Percentiles rank a stretch among this genome's conserved stretches.
These are phyloP conservation scores for Drosophila truncata DNA, from an alignment of 1,140 invertebrate genomes.

Conservation along the genomic window DNA sequence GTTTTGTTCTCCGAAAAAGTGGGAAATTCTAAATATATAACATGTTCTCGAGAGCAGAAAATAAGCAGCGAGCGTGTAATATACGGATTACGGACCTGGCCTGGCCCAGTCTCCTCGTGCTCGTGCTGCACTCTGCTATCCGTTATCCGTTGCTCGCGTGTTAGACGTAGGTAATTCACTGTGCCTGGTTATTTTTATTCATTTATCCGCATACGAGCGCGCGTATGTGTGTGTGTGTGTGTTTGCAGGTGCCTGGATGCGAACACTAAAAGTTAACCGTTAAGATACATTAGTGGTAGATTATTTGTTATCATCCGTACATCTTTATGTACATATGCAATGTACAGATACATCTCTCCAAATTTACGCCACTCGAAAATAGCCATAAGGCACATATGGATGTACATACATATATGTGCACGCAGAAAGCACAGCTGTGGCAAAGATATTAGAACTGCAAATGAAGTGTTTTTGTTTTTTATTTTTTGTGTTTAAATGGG, in stretches of 20 bases:
- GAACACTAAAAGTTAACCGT: background rate
- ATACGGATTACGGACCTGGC: conserved; percentile 51
- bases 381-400: conserved; percentile 33
- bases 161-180: conserved; percentile 69
- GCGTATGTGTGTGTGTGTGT: background rate
- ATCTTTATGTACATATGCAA: conserved; percentile 11
- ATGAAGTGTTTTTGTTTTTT: background rate
- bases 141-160: conserved; percentile 70
- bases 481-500: background rate
- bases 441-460: conserved; percentile 9
- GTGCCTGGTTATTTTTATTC: conserved; percentile 43
- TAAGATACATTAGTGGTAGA: background rate
- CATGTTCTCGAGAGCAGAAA: conserved; percentile 59
- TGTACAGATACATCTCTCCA: conserved; percentile 30
- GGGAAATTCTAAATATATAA: conserved; percentile 71
- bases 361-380: conserved; percentile 65
- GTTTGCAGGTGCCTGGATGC: conserved; percentile 16
- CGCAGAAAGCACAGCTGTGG: conserved; percentile 13
- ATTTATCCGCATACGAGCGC: conserved; percentile 6
- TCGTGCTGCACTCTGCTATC: conserved; percentile 78
- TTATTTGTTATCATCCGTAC: conserved; percentile 6
- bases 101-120: conserved; percentile 76
- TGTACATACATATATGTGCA: conserved; percentile 17
- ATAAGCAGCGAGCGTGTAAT: conserved; percentile 63
- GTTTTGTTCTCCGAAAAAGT: conserved; percentile 41